Conservation (phyloP, 2,888 invertebrate genomes). For the Acrocera orbiculus region DNA sequence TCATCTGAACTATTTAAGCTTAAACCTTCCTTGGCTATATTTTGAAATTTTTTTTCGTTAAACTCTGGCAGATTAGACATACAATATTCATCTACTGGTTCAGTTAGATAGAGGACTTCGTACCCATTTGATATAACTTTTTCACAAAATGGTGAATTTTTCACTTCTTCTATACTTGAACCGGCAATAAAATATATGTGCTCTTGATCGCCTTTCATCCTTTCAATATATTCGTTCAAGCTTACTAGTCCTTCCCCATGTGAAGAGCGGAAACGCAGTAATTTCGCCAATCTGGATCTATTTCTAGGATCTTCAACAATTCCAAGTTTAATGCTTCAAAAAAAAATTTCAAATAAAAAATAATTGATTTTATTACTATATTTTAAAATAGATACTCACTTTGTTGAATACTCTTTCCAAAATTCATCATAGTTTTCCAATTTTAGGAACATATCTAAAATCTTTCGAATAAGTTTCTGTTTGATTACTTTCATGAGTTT, state of each 20-base stretch:
- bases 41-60: constrained; percentile 98
- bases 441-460: constrained; percentile 95
- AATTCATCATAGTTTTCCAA: constrained; percentile 79
- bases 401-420: constrained; percentile 99
- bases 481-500: constrained; percentile 98
- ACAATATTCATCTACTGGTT: constrained; percentile 97
- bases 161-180: constrained; percentile 66
- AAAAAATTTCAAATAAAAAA: constrained; percentile 6
- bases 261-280: constrained; percentile 81
- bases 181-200: constrained; percentile 96
- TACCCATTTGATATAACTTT: constrained; percentile 80
- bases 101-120: constrained; percentile 85
- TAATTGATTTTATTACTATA: too few relatives aligned
- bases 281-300: constrained; percentile 85
- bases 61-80: constrained; percentile 93
- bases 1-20: constrained; percentile 55
- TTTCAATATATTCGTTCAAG: constrained; percentile 72
- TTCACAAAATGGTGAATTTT: constrained; percentile 89
- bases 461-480: constrained; percentile 95
- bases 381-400: constrained; percentile 38
- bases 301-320: constrained; percentile 96
- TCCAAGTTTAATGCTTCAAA: constrained; percentile 69
- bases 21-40: constrained; percentile 97
- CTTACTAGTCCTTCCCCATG: constrained; percentile 44
- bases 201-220: constrained; percentile 92